These are phyloP conservation scores for Craseonycteris thonglongyai DNA, from an alignment of 2,113 vertebrate genomes.

Conservation along the genomic window DNA sequence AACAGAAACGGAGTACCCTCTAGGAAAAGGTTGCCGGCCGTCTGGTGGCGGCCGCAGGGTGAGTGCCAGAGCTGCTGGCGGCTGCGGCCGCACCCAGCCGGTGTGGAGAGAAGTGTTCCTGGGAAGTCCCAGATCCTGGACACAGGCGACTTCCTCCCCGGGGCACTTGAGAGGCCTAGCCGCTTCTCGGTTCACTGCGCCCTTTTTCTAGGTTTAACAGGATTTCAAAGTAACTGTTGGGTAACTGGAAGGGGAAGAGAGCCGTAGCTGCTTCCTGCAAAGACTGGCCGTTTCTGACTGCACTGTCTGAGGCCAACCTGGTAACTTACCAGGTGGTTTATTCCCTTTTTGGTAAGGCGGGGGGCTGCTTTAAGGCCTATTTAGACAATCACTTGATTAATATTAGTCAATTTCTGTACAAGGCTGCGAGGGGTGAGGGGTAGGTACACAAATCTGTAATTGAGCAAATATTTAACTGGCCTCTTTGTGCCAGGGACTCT, in stretches of 20 bases:
- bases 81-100: slow-evolving; percentile 23
- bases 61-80: not conserved
- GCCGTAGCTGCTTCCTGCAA: slow-evolving; percentile 65
- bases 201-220: slow-evolving; percentile 22
- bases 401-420: slow-evolving; percentile 23
- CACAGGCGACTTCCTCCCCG: not conserved
- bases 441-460: slow-evolving; percentile 56
- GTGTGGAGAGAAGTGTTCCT: not conserved
- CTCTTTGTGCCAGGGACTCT: slow-evolving; percentile 48
- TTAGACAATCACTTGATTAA: slow-evolving; percentile 27
- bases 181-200: slow-evolving; percentile 17
- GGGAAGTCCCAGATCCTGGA: slow-evolving; percentile 20
- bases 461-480: slow-evolving; percentile 68
- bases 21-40: not conserved
- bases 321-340: not conserved
- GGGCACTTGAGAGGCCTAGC: not conserved
- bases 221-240: slow-evolving; percentile 61
- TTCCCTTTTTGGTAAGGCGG: not conserved
- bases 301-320: not conserved
- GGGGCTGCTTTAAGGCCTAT: not conserved
- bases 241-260: slow-evolving; percentile 60
- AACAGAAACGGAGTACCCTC: not conserved
- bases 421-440: not conserved
- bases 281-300: slow-evolving; percentile 55
- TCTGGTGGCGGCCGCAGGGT: not conserved